Base-by-base conservation (phyloP, 1,140 invertebrate genomes). In the Drosophila burlai region DNA sequence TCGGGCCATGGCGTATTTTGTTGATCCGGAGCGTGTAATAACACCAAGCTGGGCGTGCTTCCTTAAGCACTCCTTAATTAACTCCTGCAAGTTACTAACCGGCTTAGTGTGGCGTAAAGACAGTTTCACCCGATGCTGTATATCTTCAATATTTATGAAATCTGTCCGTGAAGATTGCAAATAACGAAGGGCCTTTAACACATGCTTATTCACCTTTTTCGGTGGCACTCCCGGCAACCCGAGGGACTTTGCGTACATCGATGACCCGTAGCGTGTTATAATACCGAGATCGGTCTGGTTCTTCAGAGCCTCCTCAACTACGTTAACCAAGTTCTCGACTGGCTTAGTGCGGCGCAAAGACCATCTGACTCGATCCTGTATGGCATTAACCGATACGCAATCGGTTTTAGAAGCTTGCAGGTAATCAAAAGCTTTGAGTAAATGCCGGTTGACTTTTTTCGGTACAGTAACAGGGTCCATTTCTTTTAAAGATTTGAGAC, bases 391-490 rank as follows among this genome's bases (percentile, higher is more conserved):
- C 6, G 45, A 7, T 11, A 46, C 45, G 15, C 15, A 7, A 46
- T 46, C 45, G 13, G 21, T 24, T 24, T 1, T 7, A 0, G 45
- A 24, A 3, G 2, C 7, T 13, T 46, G 45, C 3, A 46, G 6
- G 2, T 8, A 46, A 15, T 46, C 45, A 2, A 46, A 1, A 1
- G 45, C 45, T 1, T 24, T 46, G 0, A 46, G 11, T 15, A 46
- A 7, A 7, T 49, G 46, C 1, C 46, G 15, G 7, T 49, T 26
- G 7, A 49, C 15, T 26, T 49, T 49, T 2, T 49, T 49, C 15
- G 46, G 65, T 2, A 79, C 34, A 1, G 65, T 69, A 11, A 64
- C 43, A 2, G 36, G 4, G 46, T 79, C 75, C 85, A 89, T 89
- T 31, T n/a, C 7, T 2, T 18, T 11, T 11, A 11, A 45, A 45